Base-by-base conservation (phyloP, 2,113 vertebrate species). In the Mionectes macconnelli region DNA sequence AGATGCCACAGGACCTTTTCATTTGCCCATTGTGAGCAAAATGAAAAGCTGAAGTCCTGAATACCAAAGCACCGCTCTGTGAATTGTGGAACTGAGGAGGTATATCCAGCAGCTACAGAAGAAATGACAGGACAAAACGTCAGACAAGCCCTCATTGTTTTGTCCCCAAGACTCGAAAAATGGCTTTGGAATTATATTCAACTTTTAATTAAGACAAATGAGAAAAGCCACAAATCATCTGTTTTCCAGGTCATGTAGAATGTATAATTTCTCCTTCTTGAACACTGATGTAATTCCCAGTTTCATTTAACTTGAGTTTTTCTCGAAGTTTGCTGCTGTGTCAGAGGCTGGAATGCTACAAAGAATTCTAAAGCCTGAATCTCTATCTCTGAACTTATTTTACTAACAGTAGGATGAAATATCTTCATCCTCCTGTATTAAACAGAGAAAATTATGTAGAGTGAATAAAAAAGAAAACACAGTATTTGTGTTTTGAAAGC, bases 151-250 rank as follows among this genome's bases (percentile, higher is more conserved):
- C 60, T 66, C 31, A 39, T 62, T 90, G 63, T 70, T 95, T 90
- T 68, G 83, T 80, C 63, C 85, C 39, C 67, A 90, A 88, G 68
- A 72, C 57, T 72, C 24, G 28, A 23, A 79, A 83, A 87, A 64
- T 21, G 4, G 27, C 52, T 89, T 82, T 50, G 12, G 62, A 91
- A 94, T 76, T 40, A 67, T 30, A 52, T 31, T 83, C 88, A 72
- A 56, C 23, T 83, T 94, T 86, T 88, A 93, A 93, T 93, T 80
- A 75, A 90, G 75, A 90, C 68, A 74, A 94, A 88, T 64, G 52
- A 93, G 75, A 86, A 93, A 92, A 70, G 52, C 74, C 82, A 80
- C 44, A 78, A 75, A 74, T 92, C 28, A 72, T 56, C 47, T 7
- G 1, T 67, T 64, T 52, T 86, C 42, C 31, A 55, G 56, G 24